Conservation (phyloP, 1,140 invertebrate genomes). For the Leptinotarsa lineolata region DNA sequence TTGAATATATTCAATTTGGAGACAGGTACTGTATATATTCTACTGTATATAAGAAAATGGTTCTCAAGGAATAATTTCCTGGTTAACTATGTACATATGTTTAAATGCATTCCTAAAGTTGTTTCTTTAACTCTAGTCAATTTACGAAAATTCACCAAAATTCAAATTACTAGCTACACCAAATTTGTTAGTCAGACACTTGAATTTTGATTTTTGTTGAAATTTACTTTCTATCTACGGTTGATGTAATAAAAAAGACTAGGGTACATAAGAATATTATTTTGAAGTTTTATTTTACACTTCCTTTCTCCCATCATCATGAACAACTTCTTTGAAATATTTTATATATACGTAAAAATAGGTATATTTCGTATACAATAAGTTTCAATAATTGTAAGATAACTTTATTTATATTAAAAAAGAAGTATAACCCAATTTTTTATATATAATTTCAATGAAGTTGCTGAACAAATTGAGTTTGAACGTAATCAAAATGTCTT, state of each 20-base stretch:
- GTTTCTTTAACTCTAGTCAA: constrained; percentile 42
- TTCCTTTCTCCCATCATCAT: too few relatives aligned
- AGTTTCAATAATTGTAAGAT: too few relatives aligned
- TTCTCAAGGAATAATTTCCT: not conserved
- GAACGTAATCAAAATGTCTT: too few relatives aligned
- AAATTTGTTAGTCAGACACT: not conserved
- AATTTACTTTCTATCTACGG: constrained; percentile 12
- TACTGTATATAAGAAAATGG: constrained; percentile 17
- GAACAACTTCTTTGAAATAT: too few relatives aligned
- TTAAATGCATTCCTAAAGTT: constrained; percentile 41
- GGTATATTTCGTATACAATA: too few relatives aligned
- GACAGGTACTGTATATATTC: constrained; percentile 1
- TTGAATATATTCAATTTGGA: constrained; percentile 1
- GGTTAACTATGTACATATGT: constrained; percentile 33
- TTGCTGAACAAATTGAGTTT: too few relatives aligned
- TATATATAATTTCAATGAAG: too few relatives aligned
- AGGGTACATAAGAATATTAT: constrained; percentile 25
- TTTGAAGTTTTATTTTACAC: not conserved
- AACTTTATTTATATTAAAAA: too few relatives aligned
- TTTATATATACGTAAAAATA: too few relatives aligned
- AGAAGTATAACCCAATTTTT: too few relatives aligned
- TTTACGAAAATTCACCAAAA: constrained; percentile 28
- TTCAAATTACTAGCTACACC: constrained; percentile 18
- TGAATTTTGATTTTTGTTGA: not conserved
- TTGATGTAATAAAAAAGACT: constrained; percentile 28